Evolutionary conservation across 2,888 invertebrate species (phyloP), one percentile per base, ranked within the genome.

Genomic region (Cataglyphis rosenhaueri): DNA sequence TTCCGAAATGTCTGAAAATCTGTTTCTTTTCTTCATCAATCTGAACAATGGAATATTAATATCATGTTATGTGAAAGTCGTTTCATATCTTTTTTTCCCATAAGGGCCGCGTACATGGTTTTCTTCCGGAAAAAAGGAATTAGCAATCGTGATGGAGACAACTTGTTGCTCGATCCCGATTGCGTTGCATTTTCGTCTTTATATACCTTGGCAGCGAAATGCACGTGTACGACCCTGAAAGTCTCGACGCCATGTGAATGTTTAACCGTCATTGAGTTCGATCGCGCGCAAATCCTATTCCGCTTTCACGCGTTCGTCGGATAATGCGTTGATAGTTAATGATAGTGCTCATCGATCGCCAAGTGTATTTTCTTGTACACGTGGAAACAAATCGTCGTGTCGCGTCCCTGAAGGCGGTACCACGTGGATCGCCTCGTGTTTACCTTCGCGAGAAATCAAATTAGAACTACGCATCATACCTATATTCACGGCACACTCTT

Each of bases 171-270:
- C 59, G 18, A 44, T 6, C 6, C 18, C 44, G 44, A 21, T 21
- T 21, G 21, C 55, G n/a, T 25, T n/a, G 44, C 71, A 65, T 81
- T 78, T 78, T 81, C 57, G 21, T 81, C 65, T 81, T 81, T 44
- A 78, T 65, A 64, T 64, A 65, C 48, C 70, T 82, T 81, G 74
- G 48, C 59, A 78, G 44, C 44, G 52, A 44, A 35, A 25, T 44
- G 78, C 74, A 79, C 78, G 78, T 55, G 71, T 71, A 79, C 59
- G 78, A 79, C 78, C 78, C 73, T 79, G 78, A 79, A 79, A 79
- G 12, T 48, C 32, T 12, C 35, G 59, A 79, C 73, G 73, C 59
- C 41, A 29, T 48, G 25, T 79, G 78, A 79, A 79, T 79, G 73
- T 79, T 78, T 79, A 79, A 79, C 32, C n/a, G 29, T 76, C 66